A percentile compares a stretch with the other conserved stretches of the same genome.
These are phyloP conservation scores for Coccyzus lansbergi DNA, from an alignment of 2,797 vertebrate genomes.

Conservation along the genomic window DNA sequence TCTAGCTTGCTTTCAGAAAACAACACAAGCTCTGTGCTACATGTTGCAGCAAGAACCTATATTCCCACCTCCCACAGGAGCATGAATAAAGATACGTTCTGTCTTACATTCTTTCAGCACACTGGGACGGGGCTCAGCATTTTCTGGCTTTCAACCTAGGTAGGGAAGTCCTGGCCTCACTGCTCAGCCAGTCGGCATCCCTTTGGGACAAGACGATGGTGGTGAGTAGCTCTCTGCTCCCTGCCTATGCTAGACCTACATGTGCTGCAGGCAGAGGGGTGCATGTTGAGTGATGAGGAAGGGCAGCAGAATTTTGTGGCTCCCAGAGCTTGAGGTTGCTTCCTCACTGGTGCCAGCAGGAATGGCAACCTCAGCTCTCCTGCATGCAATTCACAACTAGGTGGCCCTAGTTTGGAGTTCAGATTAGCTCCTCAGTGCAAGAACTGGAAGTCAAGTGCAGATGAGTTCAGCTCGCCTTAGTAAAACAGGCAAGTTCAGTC, in stretches of 20 bases:
- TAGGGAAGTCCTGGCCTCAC: fast-evolving
- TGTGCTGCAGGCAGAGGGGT: not conserved
- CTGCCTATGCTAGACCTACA: not conserved
- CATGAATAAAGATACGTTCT: not conserved
- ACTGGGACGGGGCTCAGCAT: no score
- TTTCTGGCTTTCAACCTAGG: not conserved
- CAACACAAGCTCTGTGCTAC: not conserved
- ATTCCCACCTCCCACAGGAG: not conserved
- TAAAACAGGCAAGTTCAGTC: not conserved
- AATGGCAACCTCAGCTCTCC: not conserved
- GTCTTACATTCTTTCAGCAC: not conserved
- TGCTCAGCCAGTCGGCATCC: not conserved
- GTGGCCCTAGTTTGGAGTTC: not conserved
- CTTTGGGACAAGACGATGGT: not conserved
- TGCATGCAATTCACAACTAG: fast-evolving
- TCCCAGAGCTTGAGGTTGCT: not conserved
- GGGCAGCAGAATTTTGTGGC: not conserved
- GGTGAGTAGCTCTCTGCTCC: not conserved
- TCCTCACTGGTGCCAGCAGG: not conserved
- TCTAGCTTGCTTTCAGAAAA: not conserved
- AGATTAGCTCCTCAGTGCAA: not conserved
- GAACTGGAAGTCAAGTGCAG: not conserved
- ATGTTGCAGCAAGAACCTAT: not conserved
- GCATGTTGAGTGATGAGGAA: no score
- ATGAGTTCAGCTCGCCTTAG: not conserved